Base-by-base conservation (phyloP, 30 jellyfish, hydroid and myxozoan genomes). In the Pseudorhiza aurosa region DNA sequence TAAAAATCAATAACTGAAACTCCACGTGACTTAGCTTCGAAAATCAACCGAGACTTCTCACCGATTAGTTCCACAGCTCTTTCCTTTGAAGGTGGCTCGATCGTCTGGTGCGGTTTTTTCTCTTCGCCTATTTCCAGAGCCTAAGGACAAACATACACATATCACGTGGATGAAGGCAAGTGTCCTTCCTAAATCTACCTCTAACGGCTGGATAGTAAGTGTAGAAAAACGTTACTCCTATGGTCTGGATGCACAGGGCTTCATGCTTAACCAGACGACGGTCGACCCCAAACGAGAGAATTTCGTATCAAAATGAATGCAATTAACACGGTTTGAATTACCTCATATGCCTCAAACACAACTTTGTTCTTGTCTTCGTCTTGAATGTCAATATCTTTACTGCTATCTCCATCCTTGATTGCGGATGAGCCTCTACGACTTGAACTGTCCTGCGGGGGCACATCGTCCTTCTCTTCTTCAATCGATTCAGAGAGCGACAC, bases 41-140 rank as follows among this genome's bases (percentile, higher is more conserved):
- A n/a, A n/a, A n/a, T n/a, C n/a, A n/a, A n/a, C n/a, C n/a, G n/a
- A 18, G 42, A 5, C 2, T 14, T 28, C 79, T 3, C 49, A 83
- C 95, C 95, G 46, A 70, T 31, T 43, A 83, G 51, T 12, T 70
- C 85, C 24, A 69, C 60, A 21, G 72, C 26, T 35, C 88, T 26
- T 32, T 83, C 95, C 36, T 83, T 83, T 14, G 95, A 70, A 19
- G 88, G 95, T 12, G 84, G 83, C 26, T 72, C 88, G 8, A 58
- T 39, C 25, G 15, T 40, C 42, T 50, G 26, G 17, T 36, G 58
- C 8, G 84, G 78, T 59, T 58, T 49, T 26, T 70, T 84, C 19
- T 53, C 67, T 12, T 64, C 83, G 18, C 24, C 8, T 24, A 65
- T 58, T 55, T 35, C 91, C 8, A 33, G 27, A 9, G 77, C 33